Percentiles rank a stretch among this genome's conserved stretches.
Evolutionary conservation across 2,113 vertebrate species (phyloP).

Genomic region (Heterochromis multidens): DNA sequence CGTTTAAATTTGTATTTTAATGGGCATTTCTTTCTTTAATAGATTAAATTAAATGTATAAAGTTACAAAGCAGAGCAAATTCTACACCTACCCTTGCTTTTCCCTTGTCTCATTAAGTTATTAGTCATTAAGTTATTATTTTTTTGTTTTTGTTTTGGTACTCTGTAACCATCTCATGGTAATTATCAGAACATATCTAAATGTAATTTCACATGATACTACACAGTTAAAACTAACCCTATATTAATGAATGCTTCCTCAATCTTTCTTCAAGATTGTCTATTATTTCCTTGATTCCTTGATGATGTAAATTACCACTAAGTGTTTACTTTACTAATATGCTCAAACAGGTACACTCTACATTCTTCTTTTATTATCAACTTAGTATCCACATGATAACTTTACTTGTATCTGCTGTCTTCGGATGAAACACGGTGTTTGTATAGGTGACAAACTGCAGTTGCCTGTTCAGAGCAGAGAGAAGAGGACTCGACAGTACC

Average conservation of each 20-base stretch:
- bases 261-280: no score
- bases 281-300: no score
- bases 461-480: slow-evolving; percentile 83
- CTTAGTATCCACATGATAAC: background rate
- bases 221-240: no score
- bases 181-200: no score
- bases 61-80: background rate
- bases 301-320: no score
- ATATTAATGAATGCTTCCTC: no score
- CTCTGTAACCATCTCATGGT: no score
- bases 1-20: background rate
- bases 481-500: slow-evolving; percentile 65
- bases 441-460: slow-evolving; percentile 89
- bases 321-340: background rate
- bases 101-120: no score
- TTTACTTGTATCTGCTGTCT: slow-evolving; percentile 84
- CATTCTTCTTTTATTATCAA: background rate
- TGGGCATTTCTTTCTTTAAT: background rate
- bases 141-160: no score
- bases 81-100: no score
- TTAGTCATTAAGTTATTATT: no score
- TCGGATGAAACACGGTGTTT: slow-evolving; percentile 83
- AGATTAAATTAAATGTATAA: background rate
- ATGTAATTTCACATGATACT: no score
- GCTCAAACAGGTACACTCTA: background rate